phyloP scores from a whole-genome alignment of 2,797 vertebrate species.

The Ctenosaura bakeri region DNA sequence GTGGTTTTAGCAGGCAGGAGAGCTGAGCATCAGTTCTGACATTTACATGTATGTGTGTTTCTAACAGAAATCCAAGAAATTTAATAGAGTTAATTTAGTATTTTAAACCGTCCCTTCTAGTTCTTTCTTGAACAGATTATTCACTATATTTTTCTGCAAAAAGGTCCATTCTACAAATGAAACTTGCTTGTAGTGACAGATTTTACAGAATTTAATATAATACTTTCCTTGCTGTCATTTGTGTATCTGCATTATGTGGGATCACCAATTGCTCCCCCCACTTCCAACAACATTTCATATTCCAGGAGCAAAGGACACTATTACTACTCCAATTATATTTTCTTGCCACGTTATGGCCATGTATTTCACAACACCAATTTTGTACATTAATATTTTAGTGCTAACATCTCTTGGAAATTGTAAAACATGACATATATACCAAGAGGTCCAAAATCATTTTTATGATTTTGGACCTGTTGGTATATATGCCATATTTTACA shows the following conservation, averaged over 20 bases:
- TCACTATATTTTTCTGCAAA: neutral
- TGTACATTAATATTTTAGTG: slow-evolving; percentile 21
- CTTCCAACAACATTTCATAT: neutral
- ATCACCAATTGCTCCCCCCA: neutral
- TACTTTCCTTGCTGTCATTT: neutral
- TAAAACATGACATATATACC: neutral
- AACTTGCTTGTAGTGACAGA: neutral
- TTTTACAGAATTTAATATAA: neutral
- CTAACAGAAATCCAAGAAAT: neutral
- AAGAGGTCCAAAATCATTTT: neutral
- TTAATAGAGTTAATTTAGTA: neutral
- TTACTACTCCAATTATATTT: slow-evolving; percentile 19
- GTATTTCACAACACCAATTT: slow-evolving; percentile 17
- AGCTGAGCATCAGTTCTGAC: neutral
- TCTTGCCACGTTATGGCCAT: neutral
- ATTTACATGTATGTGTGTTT: neutral
- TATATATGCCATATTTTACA: neutral
- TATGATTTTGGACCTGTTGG: neutral
- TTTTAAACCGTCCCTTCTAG: neutral
- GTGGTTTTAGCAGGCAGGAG: neutral
- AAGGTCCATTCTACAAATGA: neutral
- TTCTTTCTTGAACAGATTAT: neutral
- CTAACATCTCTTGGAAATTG: slow-evolving; percentile 12
- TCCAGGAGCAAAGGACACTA: slow-evolving; percentile 1
- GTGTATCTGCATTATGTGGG: neutral